Evolutionary conservation across 2,797 vertebrate species (phyloP), one percentile per base, ranked within the genome.

Genomic region (Catharus ustulatus): DNA sequence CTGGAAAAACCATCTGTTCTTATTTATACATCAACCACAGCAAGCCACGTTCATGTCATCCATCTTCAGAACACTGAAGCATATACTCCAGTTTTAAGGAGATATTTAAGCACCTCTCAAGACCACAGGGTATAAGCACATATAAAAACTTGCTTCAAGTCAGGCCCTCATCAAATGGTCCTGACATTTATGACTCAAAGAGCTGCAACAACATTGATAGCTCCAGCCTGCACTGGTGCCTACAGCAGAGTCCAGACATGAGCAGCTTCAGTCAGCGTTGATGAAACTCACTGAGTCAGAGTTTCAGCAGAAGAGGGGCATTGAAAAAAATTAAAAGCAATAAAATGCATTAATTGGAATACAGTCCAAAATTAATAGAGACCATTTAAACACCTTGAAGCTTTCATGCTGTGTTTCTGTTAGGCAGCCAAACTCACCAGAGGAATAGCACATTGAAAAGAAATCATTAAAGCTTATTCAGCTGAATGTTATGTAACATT

Each of bases 1-100:
- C 73, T 79, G 82, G 76, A 89, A 86, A 90, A 91, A 14, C 40
- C 89, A 93, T 94, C 93, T 94, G 94, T 59, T 94, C 90, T 88
- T 81, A 73, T 84, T 94, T 84, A 88, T 55, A 75, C 46, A 58
- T 63, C 87, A 90, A 45, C 36, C 59, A 55, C 55, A 74, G 89
- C 12, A 26, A 91, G 59, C 42, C 68, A 69, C 52, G 9, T 42
- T 67, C 55, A 17, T 43, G 58, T 20, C 82, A 93, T 73, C 87
- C 51, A 36, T 86, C 89, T 66, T 63, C 91, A 79, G 76, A 66
- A 69, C 34, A 36, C 79, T 59, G 76, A 29, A 42, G 81, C 38
- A 29, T 17, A 36, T 5, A 22, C 45, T 66, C 42, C 21, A 54
- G 54, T 43, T 93, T 67, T 73, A 51, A 90, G 79, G 81, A 75